phyloP scores from a whole-genome alignment of 2,113 vertebrate species.

The Ptilonorhynchus violaceus region DNA sequence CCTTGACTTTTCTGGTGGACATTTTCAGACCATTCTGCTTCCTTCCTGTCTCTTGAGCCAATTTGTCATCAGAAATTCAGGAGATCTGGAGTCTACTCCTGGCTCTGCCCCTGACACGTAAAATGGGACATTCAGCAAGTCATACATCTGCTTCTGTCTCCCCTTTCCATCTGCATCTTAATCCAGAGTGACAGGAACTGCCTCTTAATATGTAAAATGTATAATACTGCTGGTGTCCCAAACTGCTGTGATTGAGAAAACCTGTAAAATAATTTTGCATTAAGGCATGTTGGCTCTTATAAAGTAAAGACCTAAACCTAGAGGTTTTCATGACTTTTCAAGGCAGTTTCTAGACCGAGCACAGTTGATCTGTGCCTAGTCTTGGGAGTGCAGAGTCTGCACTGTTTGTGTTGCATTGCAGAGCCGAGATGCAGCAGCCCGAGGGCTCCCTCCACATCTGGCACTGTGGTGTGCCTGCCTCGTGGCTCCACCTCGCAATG shows the following conservation, averaged over 20 bases:
- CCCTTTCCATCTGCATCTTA: neutral
- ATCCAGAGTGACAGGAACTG: neutral
- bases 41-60: conserved; percentile 13
- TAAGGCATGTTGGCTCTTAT: neutral
- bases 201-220: neutral
- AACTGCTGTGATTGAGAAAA: neutral
- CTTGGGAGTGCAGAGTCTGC: neutral
- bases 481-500: neutral
- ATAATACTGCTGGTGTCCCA: neutral
- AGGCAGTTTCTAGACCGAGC: neutral
- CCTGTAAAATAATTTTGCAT: neutral
- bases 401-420: neutral
- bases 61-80: conserved; percentile 9
- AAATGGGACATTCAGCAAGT: neutral
- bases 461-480: neutral
- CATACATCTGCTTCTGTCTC: neutral
- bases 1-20: neutral
- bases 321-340: neutral
- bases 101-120: neutral
- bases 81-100: neutral
- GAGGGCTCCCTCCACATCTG: neutral
- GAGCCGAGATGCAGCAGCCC: neutral
- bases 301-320: neutral
- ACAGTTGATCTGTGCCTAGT: neutral
- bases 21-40: conserved; percentile 17